Conservation (phyloP, 1,140 invertebrate genomes). For the Drosophila sp. region DNA sequence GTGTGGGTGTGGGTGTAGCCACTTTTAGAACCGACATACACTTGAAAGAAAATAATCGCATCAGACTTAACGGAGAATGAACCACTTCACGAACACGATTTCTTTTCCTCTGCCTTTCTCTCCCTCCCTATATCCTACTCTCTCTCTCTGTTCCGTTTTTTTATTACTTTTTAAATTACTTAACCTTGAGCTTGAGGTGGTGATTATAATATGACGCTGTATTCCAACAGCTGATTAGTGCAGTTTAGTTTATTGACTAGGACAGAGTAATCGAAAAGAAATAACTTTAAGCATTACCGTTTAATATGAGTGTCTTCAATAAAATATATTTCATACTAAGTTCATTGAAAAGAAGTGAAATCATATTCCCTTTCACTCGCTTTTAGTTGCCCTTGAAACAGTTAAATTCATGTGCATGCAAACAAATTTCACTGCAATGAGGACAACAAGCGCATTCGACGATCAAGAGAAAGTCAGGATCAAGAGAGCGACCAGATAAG, state of each 20-base stretch:
- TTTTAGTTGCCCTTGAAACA: too few species aligned
- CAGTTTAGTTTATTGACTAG: too few species aligned
- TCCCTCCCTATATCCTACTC: neutral
- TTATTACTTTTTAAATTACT: neutral
- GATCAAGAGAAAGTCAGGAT: too few species aligned
- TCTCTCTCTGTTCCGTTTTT: neutral
- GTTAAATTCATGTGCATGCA: too few species aligned
- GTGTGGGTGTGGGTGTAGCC: slow-evolving; percentile 6
- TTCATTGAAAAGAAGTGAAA: too few species aligned
- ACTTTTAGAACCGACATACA: slow-evolving; percentile 12
- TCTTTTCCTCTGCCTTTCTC: neutral
- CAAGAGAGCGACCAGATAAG: too few species aligned
- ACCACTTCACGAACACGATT: slow-evolving; percentile 11
- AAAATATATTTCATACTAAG: too few species aligned
- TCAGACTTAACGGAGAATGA: slow-evolving; percentile 17
- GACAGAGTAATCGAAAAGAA: neutral
- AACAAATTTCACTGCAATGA: too few species aligned
- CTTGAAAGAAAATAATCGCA: slow-evolving; percentile 23
- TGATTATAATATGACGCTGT: neutral
- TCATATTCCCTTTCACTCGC: too few species aligned
- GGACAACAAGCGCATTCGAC: too few species aligned
- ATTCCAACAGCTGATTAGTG: neutral
- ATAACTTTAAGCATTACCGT: too few species aligned
- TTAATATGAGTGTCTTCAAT: too few species aligned
- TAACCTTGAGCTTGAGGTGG: neutral